phyloP scores from a whole-genome alignment of 2,888 invertebrate genomes.

The Drosophila atripex region DNA sequence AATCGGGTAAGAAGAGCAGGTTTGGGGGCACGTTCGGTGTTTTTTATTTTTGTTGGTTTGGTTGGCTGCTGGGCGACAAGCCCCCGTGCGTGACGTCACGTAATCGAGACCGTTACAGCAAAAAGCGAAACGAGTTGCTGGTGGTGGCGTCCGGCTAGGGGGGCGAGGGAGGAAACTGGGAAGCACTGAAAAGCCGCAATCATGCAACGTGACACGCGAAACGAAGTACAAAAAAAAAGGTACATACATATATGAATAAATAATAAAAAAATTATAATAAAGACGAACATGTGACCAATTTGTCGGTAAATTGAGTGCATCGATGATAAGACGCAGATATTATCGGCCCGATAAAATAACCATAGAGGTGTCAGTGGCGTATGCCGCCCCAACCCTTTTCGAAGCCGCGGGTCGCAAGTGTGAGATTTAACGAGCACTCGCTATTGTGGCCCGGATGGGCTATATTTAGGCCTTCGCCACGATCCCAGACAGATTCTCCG shows the following conservation, averaged over 20 bases:
- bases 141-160: background rate
- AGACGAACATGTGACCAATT: slow-evolving; percentile 55
- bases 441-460: slow-evolving; percentile 4
- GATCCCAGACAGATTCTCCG: slow-evolving; percentile 21
- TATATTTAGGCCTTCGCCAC: slow-evolving; percentile 42
- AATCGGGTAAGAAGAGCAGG: slow-evolving; percentile 46
- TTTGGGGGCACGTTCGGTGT: slow-evolving; percentile 69
- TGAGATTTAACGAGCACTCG: slow-evolving; percentile 39
- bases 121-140: slow-evolving; percentile 34
- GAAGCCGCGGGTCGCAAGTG: slow-evolving; percentile 39
- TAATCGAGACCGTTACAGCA: slow-evolving; percentile 59
- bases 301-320: slow-evolving; percentile 13
- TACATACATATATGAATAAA: slow-evolving; percentile 12
- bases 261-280: slow-evolving; percentile 1
- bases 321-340: slow-evolving; percentile 44
- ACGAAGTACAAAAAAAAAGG: slow-evolving; percentile 8
- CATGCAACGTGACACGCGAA: slow-evolving; percentile 56
- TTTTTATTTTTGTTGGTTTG: slow-evolving; percentile 25
- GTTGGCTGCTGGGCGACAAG: slow-evolving; percentile 60
- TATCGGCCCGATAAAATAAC: slow-evolving; percentile 38
- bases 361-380: slow-evolving; percentile 11
- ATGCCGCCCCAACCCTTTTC: background rate
- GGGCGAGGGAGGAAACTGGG: background rate
- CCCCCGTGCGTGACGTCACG: slow-evolving; percentile 81
- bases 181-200: slow-evolving; percentile 9